Conservation (phyloP, 2,797 vertebrate genomes). For the Lepus oiostolus region DNA sequence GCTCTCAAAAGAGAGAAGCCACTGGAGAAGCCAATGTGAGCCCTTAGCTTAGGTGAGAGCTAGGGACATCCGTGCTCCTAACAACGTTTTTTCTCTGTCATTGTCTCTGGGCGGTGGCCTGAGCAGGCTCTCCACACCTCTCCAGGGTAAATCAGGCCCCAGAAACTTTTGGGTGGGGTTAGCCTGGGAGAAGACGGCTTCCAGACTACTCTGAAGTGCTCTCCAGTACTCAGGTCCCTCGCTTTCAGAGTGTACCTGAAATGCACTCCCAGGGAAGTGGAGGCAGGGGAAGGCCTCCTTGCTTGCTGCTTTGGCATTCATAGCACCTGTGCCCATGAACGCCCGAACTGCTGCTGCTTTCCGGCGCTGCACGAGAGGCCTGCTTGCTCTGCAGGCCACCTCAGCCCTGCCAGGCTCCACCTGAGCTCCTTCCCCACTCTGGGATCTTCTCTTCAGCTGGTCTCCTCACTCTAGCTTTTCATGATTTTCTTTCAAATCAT, state of each 20-base stretch:
- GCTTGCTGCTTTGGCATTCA: not conserved
- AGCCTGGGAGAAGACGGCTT: not conserved
- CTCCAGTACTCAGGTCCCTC: not conserved
- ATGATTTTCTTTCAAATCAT: constrained; percentile 53
- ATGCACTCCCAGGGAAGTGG: not conserved
- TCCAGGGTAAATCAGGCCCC: not conserved
- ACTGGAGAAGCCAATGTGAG: not conserved
- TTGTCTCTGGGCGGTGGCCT: not conserved
- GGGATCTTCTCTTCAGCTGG: not conserved
- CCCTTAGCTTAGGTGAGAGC: not conserved
- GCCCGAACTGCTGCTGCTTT: not conserved
- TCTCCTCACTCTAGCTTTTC: constrained; percentile 30
- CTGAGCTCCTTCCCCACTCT: accelerated
- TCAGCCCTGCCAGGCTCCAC: no score
- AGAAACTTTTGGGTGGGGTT: not conserved
- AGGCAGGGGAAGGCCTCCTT: not conserved
- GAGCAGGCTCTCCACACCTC: not conserved
- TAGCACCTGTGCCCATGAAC: not conserved
- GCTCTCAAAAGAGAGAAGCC: not conserved
- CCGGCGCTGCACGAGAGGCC: not conserved
- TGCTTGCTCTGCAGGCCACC: not conserved
- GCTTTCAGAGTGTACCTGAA: not conserved
- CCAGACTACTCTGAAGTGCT: not conserved
- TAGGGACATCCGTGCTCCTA: not conserved
- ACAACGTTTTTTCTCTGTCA: not conserved